These are phyloP conservation scores for Masticophis lateralis DNA, from an alignment of 2,797 vertebrate genomes.

Conservation along the genomic window DNA sequence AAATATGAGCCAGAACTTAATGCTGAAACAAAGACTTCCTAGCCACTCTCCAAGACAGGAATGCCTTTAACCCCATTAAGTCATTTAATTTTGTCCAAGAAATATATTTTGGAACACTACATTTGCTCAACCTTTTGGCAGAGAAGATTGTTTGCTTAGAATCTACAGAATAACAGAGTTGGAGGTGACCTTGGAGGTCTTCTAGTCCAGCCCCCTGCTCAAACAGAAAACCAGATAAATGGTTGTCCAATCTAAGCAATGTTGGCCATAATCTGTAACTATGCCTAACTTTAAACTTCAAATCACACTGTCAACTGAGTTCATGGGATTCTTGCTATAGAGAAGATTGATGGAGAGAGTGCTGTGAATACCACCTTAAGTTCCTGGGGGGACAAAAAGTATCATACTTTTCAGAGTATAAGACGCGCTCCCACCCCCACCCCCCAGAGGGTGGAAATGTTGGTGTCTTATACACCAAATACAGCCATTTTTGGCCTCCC, in stretches of 20 bases:
- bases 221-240: not conserved
- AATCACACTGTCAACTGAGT: not conserved
- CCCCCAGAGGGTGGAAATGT: too few species aligned
- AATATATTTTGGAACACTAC: not conserved
- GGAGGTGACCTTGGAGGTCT: not conserved
- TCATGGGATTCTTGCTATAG: not conserved
- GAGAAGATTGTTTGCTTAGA: not conserved
- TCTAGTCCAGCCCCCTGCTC: not conserved
- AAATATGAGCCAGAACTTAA: slow-evolving; percentile 7
- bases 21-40: not conserved
- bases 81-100: not conserved
- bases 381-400: not conserved
- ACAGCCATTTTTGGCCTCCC: too few species aligned
- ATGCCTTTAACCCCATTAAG: not conserved
- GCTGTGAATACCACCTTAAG: not conserved
- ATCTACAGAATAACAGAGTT: not conserved
- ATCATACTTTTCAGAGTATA: too few species aligned
- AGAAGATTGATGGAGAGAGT: not conserved
- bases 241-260: not conserved
- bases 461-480: too few species aligned
- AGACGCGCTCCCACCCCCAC: too few species aligned
- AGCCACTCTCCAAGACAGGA: not conserved
- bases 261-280: not conserved
- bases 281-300: not conserved
- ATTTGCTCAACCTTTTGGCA: not conserved